Percentiles rank a stretch among this genome's conserved stretches.
Conservation (phyloP, 2,113 vertebrate species). For the Ciconia maguari region DNA sequence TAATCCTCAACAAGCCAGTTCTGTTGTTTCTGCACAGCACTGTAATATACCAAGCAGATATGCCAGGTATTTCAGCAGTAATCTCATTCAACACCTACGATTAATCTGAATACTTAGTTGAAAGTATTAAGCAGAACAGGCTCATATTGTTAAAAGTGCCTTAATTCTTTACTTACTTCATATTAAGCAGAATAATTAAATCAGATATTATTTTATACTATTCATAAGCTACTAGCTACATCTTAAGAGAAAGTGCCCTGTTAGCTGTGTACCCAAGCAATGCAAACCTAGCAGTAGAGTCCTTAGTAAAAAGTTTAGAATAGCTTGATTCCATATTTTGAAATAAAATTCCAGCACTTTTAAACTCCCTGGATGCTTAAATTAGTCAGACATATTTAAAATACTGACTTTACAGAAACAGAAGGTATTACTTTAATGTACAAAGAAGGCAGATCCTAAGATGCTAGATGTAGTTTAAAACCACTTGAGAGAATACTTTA, state of each 20-base stretch:
- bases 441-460: background rate
- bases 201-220: background rate
- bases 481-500: background rate
- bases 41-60: background rate
- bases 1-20: background rate
- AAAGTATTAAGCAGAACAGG: background rate
- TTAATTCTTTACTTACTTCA: background rate
- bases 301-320: background rate
- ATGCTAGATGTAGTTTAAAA: background rate
- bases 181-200: background rate
- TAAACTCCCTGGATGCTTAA: background rate
- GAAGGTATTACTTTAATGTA: background rate
- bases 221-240: background rate
- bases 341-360: background rate
- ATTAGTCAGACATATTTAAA: background rate
- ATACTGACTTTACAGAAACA: background rate
- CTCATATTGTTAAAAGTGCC: background rate
- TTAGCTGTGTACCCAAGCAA: background rate
- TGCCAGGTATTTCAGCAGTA: background rate
- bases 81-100: background rate
- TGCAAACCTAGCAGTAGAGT: background rate
- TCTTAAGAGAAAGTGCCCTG: background rate
- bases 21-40: background rate
- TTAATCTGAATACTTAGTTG: background rate
- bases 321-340: background rate